These are phyloP conservation scores for Sebastes trivittatus DNA, from an alignment of 2,797 vertebrate genomes.

Conservation along the genomic window DNA sequence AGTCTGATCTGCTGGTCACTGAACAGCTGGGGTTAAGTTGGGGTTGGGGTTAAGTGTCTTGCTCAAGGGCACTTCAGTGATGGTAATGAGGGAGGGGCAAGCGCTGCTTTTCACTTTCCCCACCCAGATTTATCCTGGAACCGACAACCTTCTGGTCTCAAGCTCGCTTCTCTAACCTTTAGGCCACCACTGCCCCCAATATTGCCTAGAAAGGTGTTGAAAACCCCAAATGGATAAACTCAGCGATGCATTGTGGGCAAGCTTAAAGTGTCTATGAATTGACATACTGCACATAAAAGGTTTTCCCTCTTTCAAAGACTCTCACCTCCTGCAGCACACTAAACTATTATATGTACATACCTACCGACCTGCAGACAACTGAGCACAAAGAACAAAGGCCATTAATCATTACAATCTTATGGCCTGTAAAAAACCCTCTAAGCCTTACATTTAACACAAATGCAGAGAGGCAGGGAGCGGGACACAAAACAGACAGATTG, in stretches of 20 bases:
- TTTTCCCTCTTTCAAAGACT: background rate
- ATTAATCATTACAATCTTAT: constrained; percentile 49
- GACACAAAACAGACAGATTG: constrained; percentile 42
- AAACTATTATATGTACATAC: background rate
- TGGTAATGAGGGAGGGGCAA: too few relatives aligned
- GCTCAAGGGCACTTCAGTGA: too few relatives aligned
- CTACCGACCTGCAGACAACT: constrained; percentile 13
- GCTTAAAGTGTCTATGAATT: background rate
- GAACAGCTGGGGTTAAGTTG: too few relatives aligned
- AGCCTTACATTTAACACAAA: constrained; percentile 31
- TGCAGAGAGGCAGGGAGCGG: constrained; percentile 9
- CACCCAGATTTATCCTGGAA: too few relatives aligned
- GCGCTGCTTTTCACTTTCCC: too few relatives aligned
- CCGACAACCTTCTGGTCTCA: too few relatives aligned
- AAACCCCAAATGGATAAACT: background rate
- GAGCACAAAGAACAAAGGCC: constrained; percentile 44
- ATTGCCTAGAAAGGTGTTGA: background rate
- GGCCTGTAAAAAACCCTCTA: constrained; percentile 36
- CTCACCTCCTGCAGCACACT: background rate
- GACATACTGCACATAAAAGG: background rate
- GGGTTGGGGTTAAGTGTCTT: too few relatives aligned
- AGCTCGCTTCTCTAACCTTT: too few relatives aligned
- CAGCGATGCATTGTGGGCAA: background rate
- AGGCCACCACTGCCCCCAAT: too few relatives aligned
- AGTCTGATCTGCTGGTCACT: too few relatives aligned